Evolutionary conservation across 2,113 vertebrate species (phyloP).

Genomic region (Pseudonaja textilis): DNA sequence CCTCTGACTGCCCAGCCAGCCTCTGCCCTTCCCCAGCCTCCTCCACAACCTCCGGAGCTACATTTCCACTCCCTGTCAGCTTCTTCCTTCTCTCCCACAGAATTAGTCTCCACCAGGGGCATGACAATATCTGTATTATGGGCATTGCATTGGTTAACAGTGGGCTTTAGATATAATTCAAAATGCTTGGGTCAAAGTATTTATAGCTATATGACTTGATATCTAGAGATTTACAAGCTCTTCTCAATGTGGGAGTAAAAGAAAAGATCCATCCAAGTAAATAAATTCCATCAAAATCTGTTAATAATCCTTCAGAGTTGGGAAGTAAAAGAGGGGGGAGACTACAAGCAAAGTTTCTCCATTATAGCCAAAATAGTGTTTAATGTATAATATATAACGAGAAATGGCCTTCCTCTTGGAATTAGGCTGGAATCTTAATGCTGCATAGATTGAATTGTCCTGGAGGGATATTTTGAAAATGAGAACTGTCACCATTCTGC

Average conservation of each 20-base stretch:
- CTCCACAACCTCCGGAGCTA: too few relatives aligned
- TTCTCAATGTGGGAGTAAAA: neutral
- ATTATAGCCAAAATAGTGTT: neutral
- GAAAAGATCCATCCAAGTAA: neutral
- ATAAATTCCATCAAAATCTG: neutral
- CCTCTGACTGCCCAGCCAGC: too few relatives aligned
- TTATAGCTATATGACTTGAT: neutral
- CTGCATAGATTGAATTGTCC: neutral
- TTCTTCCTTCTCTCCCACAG: too few relatives aligned
- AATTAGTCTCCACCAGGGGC: too few relatives aligned
- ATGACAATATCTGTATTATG: neutral
- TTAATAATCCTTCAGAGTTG: neutral
- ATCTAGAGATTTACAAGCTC: neutral
- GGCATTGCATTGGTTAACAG: neutral
- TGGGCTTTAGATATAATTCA: neutral
- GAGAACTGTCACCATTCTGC: neutral
- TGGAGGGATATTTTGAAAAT: neutral
- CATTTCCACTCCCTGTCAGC: too few relatives aligned
- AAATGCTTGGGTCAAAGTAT: neutral
- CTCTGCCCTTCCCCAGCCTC: too few relatives aligned
- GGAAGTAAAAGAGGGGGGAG: neutral
- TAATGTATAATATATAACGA: neutral
- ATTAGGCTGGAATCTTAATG: neutral
- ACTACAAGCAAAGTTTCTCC: neutral
- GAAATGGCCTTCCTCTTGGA: neutral